phyloP scores from a whole-genome alignment of 2,797 vertebrate species.

The Phyllotis vaccarum region DNA sequence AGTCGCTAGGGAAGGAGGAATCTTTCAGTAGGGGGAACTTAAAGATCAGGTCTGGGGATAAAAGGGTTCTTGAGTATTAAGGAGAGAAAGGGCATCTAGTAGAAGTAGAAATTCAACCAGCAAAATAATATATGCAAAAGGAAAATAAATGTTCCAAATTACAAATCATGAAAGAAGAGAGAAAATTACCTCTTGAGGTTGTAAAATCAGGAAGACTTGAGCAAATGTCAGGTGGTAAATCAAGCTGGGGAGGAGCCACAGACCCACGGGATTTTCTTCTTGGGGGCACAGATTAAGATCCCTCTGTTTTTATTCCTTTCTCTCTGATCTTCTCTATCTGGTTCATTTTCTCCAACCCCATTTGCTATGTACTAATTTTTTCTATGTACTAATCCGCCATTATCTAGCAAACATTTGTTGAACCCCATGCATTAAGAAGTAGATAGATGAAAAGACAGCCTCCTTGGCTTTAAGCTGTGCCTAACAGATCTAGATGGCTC shows the following conservation, averaged over 20 bases:
- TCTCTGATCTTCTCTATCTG: background rate
- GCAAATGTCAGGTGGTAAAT: background rate
- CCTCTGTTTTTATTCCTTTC: background rate
- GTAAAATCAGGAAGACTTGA: background rate
- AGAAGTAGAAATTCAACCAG: background rate
- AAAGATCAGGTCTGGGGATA: background rate
- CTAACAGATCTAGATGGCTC: background rate
- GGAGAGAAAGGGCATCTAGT: background rate
- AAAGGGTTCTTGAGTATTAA: background rate
- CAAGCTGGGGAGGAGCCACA: background rate
- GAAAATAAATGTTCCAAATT: background rate
- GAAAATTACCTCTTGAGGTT: background rate
- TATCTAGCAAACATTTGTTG: conserved; percentile 3
- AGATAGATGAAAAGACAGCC: background rate
- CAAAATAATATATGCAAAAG: background rate
- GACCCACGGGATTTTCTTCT: background rate
- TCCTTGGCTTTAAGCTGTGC: background rate
- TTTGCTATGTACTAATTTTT: background rate
- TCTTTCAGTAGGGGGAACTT: background rate
- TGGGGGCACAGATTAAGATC: background rate
- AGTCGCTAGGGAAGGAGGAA: background rate
- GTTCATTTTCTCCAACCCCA: background rate
- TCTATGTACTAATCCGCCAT: background rate
- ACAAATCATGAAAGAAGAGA: background rate
- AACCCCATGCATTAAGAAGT: background rate